phyloP scores from a whole-genome alignment of 1,140 invertebrate species.

The Ditylenchus dipsaci region DNA sequence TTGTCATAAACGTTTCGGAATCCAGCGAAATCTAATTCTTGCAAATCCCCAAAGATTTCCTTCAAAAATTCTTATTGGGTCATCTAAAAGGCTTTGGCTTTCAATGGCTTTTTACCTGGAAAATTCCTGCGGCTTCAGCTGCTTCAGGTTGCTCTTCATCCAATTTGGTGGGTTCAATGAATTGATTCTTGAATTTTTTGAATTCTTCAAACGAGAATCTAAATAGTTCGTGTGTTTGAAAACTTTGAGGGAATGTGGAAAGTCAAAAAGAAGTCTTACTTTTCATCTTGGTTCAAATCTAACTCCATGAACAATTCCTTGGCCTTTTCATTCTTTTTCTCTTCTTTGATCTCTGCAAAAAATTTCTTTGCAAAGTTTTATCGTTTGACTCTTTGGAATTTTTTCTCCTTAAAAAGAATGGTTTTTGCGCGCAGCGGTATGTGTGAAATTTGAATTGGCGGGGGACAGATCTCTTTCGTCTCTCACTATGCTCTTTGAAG shows the following conservation, averaged over 20 bases:
- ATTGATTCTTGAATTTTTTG: constrained; percentile 59
- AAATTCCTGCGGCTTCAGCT: not conserved
- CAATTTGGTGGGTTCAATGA: not conserved
- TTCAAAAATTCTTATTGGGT: not conserved
- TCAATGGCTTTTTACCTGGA: constrained; percentile 40
- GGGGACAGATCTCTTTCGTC: too few relatives aligned
- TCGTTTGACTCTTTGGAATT: too few relatives aligned
- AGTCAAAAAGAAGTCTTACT: constrained; percentile 48
- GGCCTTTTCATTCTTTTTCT: constrained; percentile 63
- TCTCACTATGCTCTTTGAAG: too few relatives aligned
- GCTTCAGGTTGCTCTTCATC: not conserved
- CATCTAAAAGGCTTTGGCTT: constrained; percentile 39
- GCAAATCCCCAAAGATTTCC: not conserved
- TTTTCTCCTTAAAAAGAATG: too few relatives aligned
- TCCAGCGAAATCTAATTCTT: not conserved
- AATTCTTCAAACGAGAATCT: constrained; percentile 74
- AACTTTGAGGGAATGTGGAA: not conserved
- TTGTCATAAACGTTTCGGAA: not conserved
- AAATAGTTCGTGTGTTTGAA: constrained; percentile 24
- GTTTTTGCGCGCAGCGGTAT: too few relatives aligned
- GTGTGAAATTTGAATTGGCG: too few relatives aligned
- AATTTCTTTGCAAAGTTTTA: too few relatives aligned
- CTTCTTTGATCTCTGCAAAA: constrained; percentile 50
- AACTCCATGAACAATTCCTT: constrained; percentile 69
- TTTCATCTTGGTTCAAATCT: constrained; percentile 73